A percentile compares a stretch with the other conserved stretches of the same genome.
These are phyloP conservation scores for Lasioglossum baleicum DNA, from an alignment of 1,140 invertebrate genomes.

Conservation along the genomic window DNA sequence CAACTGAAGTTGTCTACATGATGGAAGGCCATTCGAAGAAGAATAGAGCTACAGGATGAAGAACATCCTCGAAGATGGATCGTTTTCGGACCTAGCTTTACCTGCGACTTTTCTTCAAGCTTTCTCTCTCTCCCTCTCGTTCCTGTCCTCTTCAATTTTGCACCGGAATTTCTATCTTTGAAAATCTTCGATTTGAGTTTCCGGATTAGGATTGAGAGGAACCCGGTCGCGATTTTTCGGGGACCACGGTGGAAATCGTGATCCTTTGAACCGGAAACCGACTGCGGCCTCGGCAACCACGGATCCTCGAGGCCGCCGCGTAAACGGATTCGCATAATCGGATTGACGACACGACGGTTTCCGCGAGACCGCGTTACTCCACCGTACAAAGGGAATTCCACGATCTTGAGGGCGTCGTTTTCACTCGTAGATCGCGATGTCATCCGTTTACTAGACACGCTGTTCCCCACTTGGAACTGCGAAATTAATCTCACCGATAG, in stretches of 20 bases:
- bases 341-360: slow-evolving; percentile 12
- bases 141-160: too few relatives aligned
- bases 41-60: background rate
- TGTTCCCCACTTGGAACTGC: too few relatives aligned
- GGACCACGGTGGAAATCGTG: too few relatives aligned
- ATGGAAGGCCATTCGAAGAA: background rate
- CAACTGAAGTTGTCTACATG: background rate
- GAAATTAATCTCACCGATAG: too few relatives aligned
- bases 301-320: slow-evolving; percentile 6
- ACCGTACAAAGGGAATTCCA: slow-evolving; percentile 4
- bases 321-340: slow-evolving; percentile 27
- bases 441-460: background rate
- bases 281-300: background rate
- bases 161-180: too few relatives aligned
- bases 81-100: too few relatives aligned
- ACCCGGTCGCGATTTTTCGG: background rate
- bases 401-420: slow-evolving; percentile 7
- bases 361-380: slow-evolving; percentile 3
- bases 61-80: background rate
- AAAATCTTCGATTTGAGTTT: too few relatives aligned
- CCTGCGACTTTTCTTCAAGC: too few relatives aligned
- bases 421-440: background rate
- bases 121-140: too few relatives aligned
- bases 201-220: background rate
- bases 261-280: background rate